Percentiles rank a stretch among this genome's conserved stretches.
Conservation (phyloP, 2,797 vertebrate species). For the Clamator glandarius region DNA sequence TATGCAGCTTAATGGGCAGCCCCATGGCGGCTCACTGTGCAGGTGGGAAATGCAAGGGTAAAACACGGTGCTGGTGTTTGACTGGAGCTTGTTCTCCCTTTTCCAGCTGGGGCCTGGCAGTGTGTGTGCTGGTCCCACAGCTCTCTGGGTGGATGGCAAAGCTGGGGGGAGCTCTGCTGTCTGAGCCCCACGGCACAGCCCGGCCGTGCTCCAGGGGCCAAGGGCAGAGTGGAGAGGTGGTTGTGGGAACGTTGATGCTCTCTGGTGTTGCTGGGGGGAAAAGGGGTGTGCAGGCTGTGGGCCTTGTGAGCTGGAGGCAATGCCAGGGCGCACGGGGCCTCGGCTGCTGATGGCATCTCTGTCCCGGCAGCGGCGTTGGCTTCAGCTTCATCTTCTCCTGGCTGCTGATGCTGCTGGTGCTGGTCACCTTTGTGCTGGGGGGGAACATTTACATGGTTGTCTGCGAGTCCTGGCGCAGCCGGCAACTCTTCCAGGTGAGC, state of each 20-base stretch:
- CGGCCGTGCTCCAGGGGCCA: rapidly evolving
- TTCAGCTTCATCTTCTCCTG: constrained; percentile 91
- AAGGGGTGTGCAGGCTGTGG: background rate
- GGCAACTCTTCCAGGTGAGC: constrained; percentile 83
- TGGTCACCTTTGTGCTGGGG: constrained; percentile 82
- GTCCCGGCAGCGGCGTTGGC: constrained; percentile 81
- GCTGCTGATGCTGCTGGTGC: constrained; percentile 87
- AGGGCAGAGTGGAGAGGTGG: background rate
- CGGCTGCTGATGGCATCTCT: background rate
- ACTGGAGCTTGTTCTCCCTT: rapidly evolving
- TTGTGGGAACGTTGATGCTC: background rate
- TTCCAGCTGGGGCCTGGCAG: rapidly evolving
- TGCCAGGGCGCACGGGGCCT: background rate
- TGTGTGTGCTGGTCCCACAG: rapidly evolving
- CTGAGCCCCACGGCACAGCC: background rate
- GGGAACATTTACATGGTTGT: constrained; percentile 83
- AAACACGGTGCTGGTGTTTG: rapidly evolving
- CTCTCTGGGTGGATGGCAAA: background rate
- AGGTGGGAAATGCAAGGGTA: background rate
- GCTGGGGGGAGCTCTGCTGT: background rate
- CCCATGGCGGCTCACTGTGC: rapidly evolving
- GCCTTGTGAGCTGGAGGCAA: background rate
- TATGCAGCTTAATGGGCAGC: background rate
- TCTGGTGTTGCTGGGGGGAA: rapidly evolving
- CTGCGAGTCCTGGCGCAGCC: constrained; percentile 81